Evolutionary conservation across 2,113 vertebrate genomes (phyloP).

Genomic region (Nicator chloris): DNA sequence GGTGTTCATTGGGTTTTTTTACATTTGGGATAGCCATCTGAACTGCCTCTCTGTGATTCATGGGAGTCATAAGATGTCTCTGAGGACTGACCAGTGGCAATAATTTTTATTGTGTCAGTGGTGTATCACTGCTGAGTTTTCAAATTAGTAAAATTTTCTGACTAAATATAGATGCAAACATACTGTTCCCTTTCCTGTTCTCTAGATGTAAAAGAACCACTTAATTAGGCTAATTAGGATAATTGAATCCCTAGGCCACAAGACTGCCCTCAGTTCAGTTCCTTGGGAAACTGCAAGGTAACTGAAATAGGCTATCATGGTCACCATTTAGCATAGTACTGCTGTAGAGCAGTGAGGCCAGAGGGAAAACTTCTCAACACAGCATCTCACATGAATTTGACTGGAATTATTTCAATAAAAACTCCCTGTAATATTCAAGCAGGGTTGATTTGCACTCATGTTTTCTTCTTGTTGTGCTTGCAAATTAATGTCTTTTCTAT

Average conservation of each 20-base stretch:
- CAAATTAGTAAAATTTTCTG: neutral
- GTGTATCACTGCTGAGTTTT: neutral
- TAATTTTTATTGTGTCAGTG: neutral
- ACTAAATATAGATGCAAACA: neutral
- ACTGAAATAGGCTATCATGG: neutral
- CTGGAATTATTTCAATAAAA: neutral
- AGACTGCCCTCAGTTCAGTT: neutral
- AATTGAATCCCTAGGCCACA: neutral
- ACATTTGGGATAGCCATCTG: neutral
- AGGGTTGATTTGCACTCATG: neutral
- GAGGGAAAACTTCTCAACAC: neutral
- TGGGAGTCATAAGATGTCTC: neutral
- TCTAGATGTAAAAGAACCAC: neutral
- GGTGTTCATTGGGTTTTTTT: neutral
- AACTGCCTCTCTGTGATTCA: neutral
- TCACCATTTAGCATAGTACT: neutral
- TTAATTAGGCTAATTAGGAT: constrained; percentile 29
- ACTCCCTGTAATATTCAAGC: neutral
- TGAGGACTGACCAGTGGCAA: neutral
- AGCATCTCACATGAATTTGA: neutral
- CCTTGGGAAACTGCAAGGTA: neutral
- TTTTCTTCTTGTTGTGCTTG: neutral
- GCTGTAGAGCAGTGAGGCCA: neutral
- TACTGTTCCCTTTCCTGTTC: neutral
- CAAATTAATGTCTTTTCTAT: neutral